Evolutionary conservation across 1,140 invertebrate species (phyloP).

Genomic region (Leptinotarsa undecemlineata): DNA sequence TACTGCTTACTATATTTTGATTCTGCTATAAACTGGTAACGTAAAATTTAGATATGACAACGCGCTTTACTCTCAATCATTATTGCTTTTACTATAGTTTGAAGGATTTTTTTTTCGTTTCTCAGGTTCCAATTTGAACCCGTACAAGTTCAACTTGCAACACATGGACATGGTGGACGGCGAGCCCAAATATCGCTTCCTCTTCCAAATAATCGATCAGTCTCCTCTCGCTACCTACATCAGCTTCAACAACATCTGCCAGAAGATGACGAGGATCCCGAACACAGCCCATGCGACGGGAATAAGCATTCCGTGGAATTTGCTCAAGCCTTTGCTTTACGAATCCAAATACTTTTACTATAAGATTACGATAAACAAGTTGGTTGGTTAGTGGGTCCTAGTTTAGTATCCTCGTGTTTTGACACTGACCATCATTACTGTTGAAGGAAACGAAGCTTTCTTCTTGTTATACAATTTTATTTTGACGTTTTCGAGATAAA

Average conservation of each 20-base stretch:
- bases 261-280: slow-evolving; percentile 15
- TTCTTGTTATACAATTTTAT: no score
- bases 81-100: no score
- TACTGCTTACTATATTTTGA: no score
- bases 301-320: slow-evolving; percentile 20
- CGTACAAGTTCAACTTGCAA: slow-evolving; percentile 27
- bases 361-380: slow-evolving; percentile 29
- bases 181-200: slow-evolving; percentile 18
- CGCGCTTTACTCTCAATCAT: no score
- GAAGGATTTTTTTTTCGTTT: slow-evolving; percentile 3
- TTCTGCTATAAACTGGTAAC: no score
- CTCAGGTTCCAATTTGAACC: not conserved
- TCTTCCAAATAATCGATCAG: slow-evolving; percentile 18
- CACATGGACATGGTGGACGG: slow-evolving; percentile 12
- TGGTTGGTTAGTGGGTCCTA: no score
- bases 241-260: slow-evolving; percentile 12
- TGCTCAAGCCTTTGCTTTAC: slow-evolving; percentile 21
- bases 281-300: not conserved
- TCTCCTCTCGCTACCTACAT: not conserved
- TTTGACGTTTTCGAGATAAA: no score
- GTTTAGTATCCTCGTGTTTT: no score
- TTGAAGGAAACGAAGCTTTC: no score
- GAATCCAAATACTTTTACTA: slow-evolving; percentile 26
- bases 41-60: no score
- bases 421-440: no score